Percentiles rank a stretch among this genome's conserved stretches.
Evolutionary conservation across 2,113 vertebrate genomes (phyloP).

Genomic region (Oryzias woworae): DNA sequence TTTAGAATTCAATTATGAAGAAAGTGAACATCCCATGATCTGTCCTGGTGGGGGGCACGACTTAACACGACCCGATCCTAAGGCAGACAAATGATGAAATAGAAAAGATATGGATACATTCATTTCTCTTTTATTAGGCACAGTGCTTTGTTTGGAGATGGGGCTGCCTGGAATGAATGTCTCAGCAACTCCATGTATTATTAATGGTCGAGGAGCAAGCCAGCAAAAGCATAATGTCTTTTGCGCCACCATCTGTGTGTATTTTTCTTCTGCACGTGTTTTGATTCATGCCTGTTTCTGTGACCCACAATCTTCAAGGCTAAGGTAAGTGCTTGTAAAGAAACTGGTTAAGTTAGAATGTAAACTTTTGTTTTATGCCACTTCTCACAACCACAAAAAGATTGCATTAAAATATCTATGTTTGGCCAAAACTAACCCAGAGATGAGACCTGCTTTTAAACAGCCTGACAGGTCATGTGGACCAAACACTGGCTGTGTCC

Average conservation of each 20-base stretch:
- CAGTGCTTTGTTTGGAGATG: constrained; percentile 51
- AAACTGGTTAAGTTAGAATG: constrained; percentile 1
- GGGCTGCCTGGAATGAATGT: constrained; percentile 55
- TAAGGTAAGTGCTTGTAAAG: neutral
- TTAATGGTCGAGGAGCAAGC: constrained; percentile 52
- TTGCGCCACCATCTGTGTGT: constrained; percentile 69
- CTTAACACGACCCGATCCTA: constrained; percentile 45
- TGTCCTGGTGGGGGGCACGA: constrained; percentile 18
- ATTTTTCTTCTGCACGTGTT: constrained; percentile 44
- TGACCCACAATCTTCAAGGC: constrained; percentile 10
- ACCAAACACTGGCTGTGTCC: constrained; percentile 57
- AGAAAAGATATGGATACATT: constrained; percentile 26
- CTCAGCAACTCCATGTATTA: constrained; percentile 68
- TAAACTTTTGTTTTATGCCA: constrained; percentile 31
- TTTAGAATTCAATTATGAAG: constrained; percentile 75
- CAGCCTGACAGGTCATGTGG: constrained; percentile 58
- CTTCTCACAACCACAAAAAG: constrained; percentile 45
- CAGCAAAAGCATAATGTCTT: constrained; percentile 68
- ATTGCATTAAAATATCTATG: constrained; percentile 74
- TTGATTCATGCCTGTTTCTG: constrained; percentile 2
- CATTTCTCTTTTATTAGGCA: constrained; percentile 56
- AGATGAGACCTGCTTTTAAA: constrained; percentile 64
- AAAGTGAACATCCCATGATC: constrained; percentile 54
- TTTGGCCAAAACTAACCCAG: constrained; percentile 70
- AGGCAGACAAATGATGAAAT: constrained; percentile 20